Conservation (phyloP, 2,888 invertebrate genomes). For the Tachina lurida region DNA sequence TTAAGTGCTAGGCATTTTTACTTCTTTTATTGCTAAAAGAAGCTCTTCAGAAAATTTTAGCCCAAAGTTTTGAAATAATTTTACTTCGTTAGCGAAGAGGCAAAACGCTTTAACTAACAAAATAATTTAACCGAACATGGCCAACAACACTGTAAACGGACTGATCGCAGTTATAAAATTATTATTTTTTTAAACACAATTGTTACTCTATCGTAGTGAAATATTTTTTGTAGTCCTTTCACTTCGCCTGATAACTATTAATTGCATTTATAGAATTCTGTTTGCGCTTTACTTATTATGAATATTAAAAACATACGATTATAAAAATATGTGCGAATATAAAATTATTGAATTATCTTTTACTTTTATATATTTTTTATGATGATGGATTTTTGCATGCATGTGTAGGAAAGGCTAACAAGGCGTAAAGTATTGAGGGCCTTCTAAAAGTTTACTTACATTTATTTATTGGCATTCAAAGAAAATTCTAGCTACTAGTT, state of each 20-base stretch:
- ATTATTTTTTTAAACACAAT: neutral
- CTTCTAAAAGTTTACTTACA: too few species aligned
- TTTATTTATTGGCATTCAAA: too few species aligned
- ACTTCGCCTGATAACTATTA: neutral
- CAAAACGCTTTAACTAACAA: too few species aligned
- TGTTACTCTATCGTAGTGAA: neutral
- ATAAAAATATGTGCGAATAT: conserved; percentile 3
- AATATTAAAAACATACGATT: conserved; percentile 4
- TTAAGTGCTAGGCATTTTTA: too few species aligned
- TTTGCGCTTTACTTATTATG: conserved; percentile 1
- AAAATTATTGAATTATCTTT: neutral
- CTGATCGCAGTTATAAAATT: neutral
- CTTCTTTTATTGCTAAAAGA: too few species aligned
- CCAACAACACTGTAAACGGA: neutral
- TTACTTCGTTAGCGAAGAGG: too few species aligned
- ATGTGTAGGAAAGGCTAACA: too few species aligned
- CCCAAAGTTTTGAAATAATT: too few species aligned
- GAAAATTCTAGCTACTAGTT: too few species aligned
- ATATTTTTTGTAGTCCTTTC: neutral
- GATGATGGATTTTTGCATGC: neutral
- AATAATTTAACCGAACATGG: too few species aligned
- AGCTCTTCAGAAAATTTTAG: too few species aligned
- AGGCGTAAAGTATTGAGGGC: neutral
- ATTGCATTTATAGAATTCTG: conserved; percentile 20
- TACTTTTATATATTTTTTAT: neutral